Percentiles rank a stretch among this genome's conserved stretches.
Evolutionary conservation across 2,113 vertebrate genomes (phyloP).

Genomic region (Salvelinus namaycush): DNA sequence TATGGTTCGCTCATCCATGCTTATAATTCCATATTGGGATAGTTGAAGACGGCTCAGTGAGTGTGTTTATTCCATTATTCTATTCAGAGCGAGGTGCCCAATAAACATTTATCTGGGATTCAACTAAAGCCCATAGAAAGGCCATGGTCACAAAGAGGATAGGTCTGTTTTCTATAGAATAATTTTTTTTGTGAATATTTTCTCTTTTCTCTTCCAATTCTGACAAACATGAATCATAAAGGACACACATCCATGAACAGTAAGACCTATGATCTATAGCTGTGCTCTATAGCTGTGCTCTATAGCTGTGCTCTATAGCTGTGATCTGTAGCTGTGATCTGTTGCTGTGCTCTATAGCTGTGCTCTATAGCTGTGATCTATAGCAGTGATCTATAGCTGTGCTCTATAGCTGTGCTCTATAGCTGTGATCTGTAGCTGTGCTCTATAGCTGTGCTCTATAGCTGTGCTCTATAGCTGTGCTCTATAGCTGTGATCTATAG

Average conservation of each 20-base stretch:
- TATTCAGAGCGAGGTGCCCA: slow-evolving; percentile 30
- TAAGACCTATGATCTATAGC: not conserved
- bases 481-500: too few relatives aligned
- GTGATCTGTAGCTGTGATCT: not conserved
- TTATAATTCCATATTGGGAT: slow-evolving; percentile 29
- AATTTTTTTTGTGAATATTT: too few relatives aligned
- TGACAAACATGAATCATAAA: not conserved
- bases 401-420: too few relatives aligned
- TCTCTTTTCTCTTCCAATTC: too few relatives aligned
- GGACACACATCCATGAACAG: not conserved
- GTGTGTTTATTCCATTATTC: not conserved
- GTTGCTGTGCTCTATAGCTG: not conserved
- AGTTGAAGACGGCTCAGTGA: slow-evolving; percentile 16
- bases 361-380: not conserved
- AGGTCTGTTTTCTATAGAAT: not conserved
- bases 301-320: not conserved
- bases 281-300: not conserved
- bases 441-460: too few relatives aligned
- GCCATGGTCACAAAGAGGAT: not conserved
- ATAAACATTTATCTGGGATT: slow-evolving; percentile 33
- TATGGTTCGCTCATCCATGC: slow-evolving; percentile 9
- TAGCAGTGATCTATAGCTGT: too few relatives aligned
- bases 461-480: too few relatives aligned
- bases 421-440: too few relatives aligned
- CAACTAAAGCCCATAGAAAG: slow-evolving; percentile 33